A percentile compares a stretch with the other conserved stretches of the same genome.
phyloP scores from a whole-genome alignment of 2,113 vertebrate genomes.

The Tinamus guttatus region DNA sequence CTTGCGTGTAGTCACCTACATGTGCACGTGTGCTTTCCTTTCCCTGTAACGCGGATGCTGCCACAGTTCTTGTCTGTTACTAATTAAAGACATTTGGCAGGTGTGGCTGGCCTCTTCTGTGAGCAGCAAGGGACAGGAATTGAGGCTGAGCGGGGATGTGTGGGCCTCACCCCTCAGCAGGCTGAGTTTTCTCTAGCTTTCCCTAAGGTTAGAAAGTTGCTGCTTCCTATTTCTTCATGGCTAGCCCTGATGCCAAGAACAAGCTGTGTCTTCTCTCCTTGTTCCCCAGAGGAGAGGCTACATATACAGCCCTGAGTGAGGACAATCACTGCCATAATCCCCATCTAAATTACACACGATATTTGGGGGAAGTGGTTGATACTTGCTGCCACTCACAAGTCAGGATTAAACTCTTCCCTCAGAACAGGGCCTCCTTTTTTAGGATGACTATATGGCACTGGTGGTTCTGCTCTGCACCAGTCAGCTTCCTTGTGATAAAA shows the following conservation, averaged over 20 bases:
- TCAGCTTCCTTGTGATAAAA: neutral
- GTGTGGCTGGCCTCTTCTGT: neutral
- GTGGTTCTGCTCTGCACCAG: neutral
- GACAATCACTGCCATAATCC: neutral
- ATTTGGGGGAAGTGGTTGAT: neutral
- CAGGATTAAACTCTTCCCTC: neutral
- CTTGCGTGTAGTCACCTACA: neutral
- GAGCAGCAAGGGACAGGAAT: neutral
- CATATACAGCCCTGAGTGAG: neutral
- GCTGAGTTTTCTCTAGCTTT: neutral
- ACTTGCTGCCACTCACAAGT: neutral
- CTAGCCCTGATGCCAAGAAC: neutral
- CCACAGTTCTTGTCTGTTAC: neutral
- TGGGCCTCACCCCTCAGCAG: neutral
- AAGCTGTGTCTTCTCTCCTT: neutral
- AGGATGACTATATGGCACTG: neutral
- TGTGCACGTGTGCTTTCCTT: neutral
- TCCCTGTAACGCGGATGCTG: neutral
- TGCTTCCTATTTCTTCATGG: neutral
- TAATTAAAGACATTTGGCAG: slow-evolving; percentile 52
- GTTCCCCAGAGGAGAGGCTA: neutral
- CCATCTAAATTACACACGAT: neutral
- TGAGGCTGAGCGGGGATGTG: neutral
- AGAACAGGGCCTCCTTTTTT: neutral
- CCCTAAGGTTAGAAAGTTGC: neutral